A percentile compares a stretch with the other conserved stretches of the same genome.
Evolutionary conservation across 2,797 vertebrate genomes (phyloP).

Genomic region (Zenarchopterus dispar): DNA sequence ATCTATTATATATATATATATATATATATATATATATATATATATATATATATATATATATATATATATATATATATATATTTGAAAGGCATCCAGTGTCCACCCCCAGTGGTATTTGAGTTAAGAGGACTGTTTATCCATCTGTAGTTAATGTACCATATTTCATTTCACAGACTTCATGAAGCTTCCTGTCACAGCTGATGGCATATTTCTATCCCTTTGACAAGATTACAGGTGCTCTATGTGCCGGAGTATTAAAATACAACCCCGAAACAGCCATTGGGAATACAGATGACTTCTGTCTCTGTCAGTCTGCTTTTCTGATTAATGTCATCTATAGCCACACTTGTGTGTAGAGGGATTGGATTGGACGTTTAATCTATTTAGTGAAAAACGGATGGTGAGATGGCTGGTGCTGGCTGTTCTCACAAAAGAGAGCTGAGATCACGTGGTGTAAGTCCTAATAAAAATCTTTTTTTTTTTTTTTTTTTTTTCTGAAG

Average conservation of each 20-base stretch:
- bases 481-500: neutral
- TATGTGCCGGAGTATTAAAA: constrained; percentile 67
- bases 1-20: too few relatives aligned
- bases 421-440: neutral
- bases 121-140: constrained; percentile 45
- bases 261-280: constrained; percentile 56
- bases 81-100: constrained; percentile 3
- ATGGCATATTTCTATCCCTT: constrained; percentile 66
- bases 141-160: constrained; percentile 44
- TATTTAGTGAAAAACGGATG: constrained; percentile 44
- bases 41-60: too few relatives aligned
- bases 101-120: constrained; percentile 1
- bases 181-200: constrained; percentile 56
- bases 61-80: too few relatives aligned
- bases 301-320: constrained; percentile 24
- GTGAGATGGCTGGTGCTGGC: constrained; percentile 14
- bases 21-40: too few relatives aligned
- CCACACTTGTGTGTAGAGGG: constrained; percentile 7
- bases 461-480: neutral
- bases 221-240: constrained; percentile 71
- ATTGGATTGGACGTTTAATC: constrained; percentile 36
- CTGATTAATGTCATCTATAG: constrained; percentile 54
- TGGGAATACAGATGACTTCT: constrained; percentile 67
- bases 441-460: neutral
- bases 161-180: constrained; percentile 56